Evolutionary conservation across 2,113 vertebrate genomes (phyloP).

Genomic region (Microcebus lehilahytsara): DNA sequence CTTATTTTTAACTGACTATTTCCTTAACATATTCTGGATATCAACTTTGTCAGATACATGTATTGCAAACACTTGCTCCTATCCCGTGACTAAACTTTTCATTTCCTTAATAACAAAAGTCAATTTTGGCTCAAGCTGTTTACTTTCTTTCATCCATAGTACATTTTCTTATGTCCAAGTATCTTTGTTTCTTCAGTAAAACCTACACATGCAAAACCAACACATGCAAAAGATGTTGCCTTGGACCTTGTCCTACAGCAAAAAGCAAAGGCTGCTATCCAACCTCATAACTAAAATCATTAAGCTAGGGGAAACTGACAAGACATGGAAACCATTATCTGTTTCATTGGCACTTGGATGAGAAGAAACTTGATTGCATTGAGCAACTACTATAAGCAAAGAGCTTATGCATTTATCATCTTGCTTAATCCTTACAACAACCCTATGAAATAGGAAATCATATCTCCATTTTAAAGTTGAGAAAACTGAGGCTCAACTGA

Average conservation of each 20-base stretch:
- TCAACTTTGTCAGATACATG: background rate
- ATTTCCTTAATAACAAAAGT: background rate
- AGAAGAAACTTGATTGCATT: background rate
- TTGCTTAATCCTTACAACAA: background rate
- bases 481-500: background rate
- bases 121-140: background rate
- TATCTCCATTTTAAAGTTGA: background rate
- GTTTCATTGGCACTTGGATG: background rate
- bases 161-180: background rate
- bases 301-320: background rate
- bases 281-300: background rate
- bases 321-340: background rate
- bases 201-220: background rate
- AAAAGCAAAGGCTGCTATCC: background rate
- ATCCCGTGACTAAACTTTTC: background rate
- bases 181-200: background rate
- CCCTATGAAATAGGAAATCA: background rate
- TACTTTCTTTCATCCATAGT: background rate
- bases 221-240: background rate
- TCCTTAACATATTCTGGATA: background rate
- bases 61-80: background rate
- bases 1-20: background rate
- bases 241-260: background rate
- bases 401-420: background rate
- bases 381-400: background rate